Base-by-base conservation (phyloP, 2,888 invertebrate genomes). In the Phaedon cochleariae region DNA sequence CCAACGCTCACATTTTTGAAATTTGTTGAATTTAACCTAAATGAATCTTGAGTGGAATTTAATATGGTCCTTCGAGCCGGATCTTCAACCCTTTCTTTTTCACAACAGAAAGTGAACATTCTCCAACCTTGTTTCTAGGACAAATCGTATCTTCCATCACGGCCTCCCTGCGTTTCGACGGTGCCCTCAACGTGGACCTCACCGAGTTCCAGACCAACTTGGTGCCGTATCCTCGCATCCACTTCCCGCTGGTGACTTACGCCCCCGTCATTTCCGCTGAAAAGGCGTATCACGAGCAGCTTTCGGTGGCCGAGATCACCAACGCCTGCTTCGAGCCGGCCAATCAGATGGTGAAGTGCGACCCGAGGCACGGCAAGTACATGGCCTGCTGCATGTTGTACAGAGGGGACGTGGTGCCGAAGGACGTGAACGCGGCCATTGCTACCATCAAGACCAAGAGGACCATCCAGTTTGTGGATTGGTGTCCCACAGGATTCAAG, bases 301-400 rank as follows among this genome's bases (percentile, higher is more conserved):
- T 95, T 71, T 92, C 94, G 1, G 96, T 95, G 59, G 91, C 93
- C 37, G 96, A 97, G 84, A 97, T 97, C 83, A 97, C 97, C 81
- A 95, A 96, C 81, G 93, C 95, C 20, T 97, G 97, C 85, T 97
- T 97, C 86, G 97, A 97, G 85, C 96, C 96, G 31, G 94, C 94
- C 79, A 96, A 96, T 86, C 97, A 97, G 88, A 96, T 97, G 94
- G 94, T 94, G 41, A 94, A 94, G 82, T 97, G 96, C 83, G 96
- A 96, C 83, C 96, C 96, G 0, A 90, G 95, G 76, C 93, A 93
- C 83, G 95, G 95, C 76, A 95, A 95, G 81, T 96, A 97, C 89
- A 91, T 96, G 96, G 96, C 96, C 17, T 96, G 96, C 83, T 96
- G 96, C 85, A 94, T 97, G 92, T 86, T 97, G 86, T 97, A 96